Base-by-base conservation (phyloP, 2,113 vertebrate genomes). In the Python bivittatus region DNA sequence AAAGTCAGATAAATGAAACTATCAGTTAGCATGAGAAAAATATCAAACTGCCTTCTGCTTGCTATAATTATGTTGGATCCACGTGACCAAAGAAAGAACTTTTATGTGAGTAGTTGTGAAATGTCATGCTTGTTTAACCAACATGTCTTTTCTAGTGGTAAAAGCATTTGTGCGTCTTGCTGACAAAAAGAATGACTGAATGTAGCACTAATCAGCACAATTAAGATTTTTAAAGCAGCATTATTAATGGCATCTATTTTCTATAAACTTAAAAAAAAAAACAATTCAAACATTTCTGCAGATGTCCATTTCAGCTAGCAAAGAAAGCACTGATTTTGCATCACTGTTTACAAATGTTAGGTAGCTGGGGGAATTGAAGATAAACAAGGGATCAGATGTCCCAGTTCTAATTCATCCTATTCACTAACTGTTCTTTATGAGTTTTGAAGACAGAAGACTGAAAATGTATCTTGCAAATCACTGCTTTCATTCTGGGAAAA, bases 141-240 rank as follows among this genome's bases (percentile, higher is more conserved):
- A 33, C 58, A 0, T 52, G 0, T 0, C 7, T 20, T 88, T 48
- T 84, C 83, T 60, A 83, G 92, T 56, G 88, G 25, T 94, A 17
- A 90, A 23, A 93, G n/a, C 61, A 88, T 89, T 42, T 93, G 3
- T 56, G 9, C 44, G n/a, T 79, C 44, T 93, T 72, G 9, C 58
- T 91, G 13, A 38, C 87, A 27, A 23, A 64, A 79, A 94, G 11
- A 86, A 92, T 93, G 44, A n/a, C 56, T 64, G 92, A 92, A 94
- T 92, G 33, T 89, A 92, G 88, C 93, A 95, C 84, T 61, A 79
- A 68, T 60, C 94, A 93, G 29, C 12, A 72, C 0, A 6, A 79
- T 89, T 88, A 92, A 94, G 79, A 90, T 93, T 92, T 92, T 95
- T 95, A 96, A 95, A 29, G 95, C 94, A 92, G 85, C 95, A 90